Conservation (phyloP, 2,888 invertebrate genomes). For the Cerastis rubricosa region DNA sequence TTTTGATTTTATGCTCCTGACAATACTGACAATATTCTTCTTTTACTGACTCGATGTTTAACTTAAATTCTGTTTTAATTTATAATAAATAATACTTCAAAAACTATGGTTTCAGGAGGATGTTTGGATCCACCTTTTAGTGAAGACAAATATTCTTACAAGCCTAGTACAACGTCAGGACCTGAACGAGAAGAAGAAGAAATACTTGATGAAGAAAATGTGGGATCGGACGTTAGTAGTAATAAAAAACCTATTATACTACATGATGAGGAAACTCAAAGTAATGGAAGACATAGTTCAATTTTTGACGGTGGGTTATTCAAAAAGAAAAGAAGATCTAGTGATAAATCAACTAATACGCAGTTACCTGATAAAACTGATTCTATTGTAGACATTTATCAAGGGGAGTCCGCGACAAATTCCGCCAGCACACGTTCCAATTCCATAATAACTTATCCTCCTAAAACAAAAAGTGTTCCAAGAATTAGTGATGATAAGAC, state of each 20-base stretch:
- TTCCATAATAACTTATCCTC: conserved; percentile 81
- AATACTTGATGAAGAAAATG: neutral
- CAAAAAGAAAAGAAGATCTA: conserved; percentile 60
- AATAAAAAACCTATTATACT: neutral
- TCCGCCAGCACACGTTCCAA: conserved; percentile 69
- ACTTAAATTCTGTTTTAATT: neutral
- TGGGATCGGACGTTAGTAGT: neutral
- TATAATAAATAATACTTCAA: neutral
- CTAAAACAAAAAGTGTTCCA: conserved; percentile 66
- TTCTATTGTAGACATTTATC: conserved; percentile 66
- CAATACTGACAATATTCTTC: neutral
- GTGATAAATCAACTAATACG: conserved; percentile 47
- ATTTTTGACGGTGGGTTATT: conserved; percentile 59
- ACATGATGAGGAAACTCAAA: conserved; percentile 24
- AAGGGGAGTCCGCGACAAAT: conserved; percentile 53
- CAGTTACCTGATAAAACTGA: conserved; percentile 46
- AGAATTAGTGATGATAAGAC: conserved; percentile 61
- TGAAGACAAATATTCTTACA: conserved; percentile 83
- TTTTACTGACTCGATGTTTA: neutral
- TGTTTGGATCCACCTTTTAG: conserved; percentile 85
- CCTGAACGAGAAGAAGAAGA: conserved; percentile 21
- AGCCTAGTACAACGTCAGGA: conserved; percentile 53
- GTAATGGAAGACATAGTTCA: conserved; percentile 53
- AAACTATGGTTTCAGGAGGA: conserved; percentile 77
- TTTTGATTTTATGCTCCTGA: neutral